Percentiles rank a stretch among this genome's conserved stretches.
Conservation (phyloP, 2,113 vertebrate species). For the Trogon surrucura region DNA sequence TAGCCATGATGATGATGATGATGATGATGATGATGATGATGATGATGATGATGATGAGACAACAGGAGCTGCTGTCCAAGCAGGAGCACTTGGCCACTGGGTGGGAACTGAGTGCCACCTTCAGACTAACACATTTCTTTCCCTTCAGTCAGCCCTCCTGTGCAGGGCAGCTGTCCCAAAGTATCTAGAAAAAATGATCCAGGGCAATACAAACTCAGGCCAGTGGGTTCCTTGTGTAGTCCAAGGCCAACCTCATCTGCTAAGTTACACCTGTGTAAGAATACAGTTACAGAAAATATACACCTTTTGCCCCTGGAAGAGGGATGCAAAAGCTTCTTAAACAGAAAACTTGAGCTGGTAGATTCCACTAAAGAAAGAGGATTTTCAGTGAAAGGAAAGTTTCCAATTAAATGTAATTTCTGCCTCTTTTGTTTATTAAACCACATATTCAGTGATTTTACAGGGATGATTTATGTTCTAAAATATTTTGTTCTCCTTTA, state of each 20-base stretch:
- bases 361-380: neutral
- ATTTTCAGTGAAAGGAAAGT: neutral
- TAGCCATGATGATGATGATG: too few species aligned
- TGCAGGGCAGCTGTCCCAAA: neutral
- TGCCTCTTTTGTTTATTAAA: neutral
- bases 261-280: neutral
- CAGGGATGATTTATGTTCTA: neutral
- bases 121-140: neutral
- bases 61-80: neutral
- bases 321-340: neutral
- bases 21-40: too few species aligned
- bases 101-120: neutral
- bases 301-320: neutral
- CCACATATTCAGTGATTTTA: neutral
- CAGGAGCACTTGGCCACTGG: neutral
- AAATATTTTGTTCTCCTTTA: neutral
- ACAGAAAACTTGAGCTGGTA: neutral
- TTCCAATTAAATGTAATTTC: neutral
- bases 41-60: neutral
- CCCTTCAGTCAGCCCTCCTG: neutral
- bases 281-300: neutral
- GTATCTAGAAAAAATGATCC: neutral
- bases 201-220: neutral
- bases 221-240: neutral
- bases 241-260: neutral